Evolutionary conservation across 1,140 invertebrate genomes (phyloP).

Genomic region (Sesamia nonagrioides): DNA sequence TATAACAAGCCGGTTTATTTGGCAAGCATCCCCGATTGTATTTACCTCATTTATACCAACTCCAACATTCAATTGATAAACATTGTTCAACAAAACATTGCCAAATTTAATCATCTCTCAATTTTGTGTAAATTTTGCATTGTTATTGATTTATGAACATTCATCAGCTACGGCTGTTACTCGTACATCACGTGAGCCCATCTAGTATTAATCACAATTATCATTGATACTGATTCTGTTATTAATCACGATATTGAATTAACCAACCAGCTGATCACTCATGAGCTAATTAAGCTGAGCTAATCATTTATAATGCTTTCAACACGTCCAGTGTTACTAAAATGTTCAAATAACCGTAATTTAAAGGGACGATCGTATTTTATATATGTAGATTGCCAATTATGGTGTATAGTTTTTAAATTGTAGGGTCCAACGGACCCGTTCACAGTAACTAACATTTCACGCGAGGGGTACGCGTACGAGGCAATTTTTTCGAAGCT

Average conservation of each 20-base stretch:
- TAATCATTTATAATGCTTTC: conserved; percentile 32
- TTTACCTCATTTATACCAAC: not conserved
- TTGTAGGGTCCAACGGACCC: conserved; percentile 23
- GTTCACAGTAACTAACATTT: conserved; percentile 45
- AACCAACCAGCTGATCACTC: not conserved
- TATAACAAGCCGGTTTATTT: not conserved
- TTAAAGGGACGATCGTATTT: conserved; percentile 13
- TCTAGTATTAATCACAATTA: conserved; percentile 15
- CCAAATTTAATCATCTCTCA: conserved; percentile 5
- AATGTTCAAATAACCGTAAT: conserved; percentile 14
- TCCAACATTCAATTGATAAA: not conserved
- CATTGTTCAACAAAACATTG: conserved; percentile 10
- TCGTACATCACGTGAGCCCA: not conserved
- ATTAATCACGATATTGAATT: conserved; percentile 31
- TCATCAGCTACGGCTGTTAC: not conserved
- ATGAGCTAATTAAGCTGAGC: not conserved
- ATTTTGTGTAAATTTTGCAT: not conserved
- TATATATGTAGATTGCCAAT: conserved; percentile 25
- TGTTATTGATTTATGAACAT: not conserved
- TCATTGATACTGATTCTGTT: conserved; percentile 33
- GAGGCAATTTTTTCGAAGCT: conserved; percentile 61
- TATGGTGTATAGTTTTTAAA: conserved; percentile 41
- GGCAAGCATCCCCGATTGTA: not conserved
- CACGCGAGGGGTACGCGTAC: conserved; percentile 49
- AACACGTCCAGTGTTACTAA: not conserved